Evolutionary conservation across 2,888 invertebrate species (phyloP), one percentile per base, ranked within the genome.

Genomic region (Agrochola lychnidis): DNA sequence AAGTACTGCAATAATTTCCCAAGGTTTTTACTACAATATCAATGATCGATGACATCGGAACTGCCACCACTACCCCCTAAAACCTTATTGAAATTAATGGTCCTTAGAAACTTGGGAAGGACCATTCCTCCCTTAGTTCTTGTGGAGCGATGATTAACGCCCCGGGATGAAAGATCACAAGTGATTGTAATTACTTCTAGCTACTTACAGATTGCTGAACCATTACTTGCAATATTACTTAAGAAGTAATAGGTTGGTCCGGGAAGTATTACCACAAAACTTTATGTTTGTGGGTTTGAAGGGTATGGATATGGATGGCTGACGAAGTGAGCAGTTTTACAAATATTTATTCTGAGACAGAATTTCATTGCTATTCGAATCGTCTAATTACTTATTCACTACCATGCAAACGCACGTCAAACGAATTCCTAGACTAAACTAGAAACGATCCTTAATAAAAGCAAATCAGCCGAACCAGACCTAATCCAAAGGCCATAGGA

Each of bases 1-100:
- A 64, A 25, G 36, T 36, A 36, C 51, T 57, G 36, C 10, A 64
- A 64, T 66, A 25, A 69, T 59, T 48, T 36, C n/a, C 36, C 40
- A 48, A 71, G 19, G 53, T 62, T 84, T 73, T 59, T 66, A 56
- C 48, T 30, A 59, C 25, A 72, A 67, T 62, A 68, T 70, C 57
- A 66, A 72, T 83, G 85, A 84, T 83, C 71, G 53, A 83, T 83
- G 30, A 66, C 57, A 77, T 12, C 9, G 36, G 53, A 16, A 64
- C 69, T 64, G 78, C 72, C 66, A 56, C 56, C 66, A 59, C 70
- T 64, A 53, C 62, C 48, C 69, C 59, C 78, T n/a, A 66, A 81
- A 74, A 78, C 63, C 74, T 81, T 81, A 83, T 83, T 83, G 71
- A 83, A 81, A 83, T 84, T 83, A 81, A 83, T 83, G 85, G 72